Evolutionary conservation across 1,140 invertebrate genomes (phyloP).

Genomic region (Melanaphis sacchari): DNA sequence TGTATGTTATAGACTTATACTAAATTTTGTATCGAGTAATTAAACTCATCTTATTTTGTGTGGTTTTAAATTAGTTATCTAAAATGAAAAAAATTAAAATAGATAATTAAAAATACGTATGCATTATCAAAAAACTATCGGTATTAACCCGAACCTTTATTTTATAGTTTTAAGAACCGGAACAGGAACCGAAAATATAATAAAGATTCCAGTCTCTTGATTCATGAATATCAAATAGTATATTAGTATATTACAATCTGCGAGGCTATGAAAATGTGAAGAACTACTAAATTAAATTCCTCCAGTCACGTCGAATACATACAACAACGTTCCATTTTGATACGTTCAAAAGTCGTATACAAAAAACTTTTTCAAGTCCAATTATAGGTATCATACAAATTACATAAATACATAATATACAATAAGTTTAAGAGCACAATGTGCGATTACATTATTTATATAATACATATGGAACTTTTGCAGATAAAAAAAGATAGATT

Average conservation of each 20-base stretch:
- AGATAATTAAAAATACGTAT: too few species aligned
- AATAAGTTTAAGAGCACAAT: too few species aligned
- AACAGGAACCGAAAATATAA: neutral
- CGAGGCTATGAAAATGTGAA: too few species aligned
- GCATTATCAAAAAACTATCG: neutral
- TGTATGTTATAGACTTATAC: neutral
- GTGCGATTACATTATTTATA: neutral
- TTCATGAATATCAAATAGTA: too few species aligned
- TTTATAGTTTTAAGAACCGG: neutral
- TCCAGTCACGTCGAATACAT: too few species aligned
- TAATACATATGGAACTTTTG: neutral
- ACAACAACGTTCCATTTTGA: neutral
- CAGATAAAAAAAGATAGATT: neutral
- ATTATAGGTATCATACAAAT: neutral
- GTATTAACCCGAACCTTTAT: neutral
- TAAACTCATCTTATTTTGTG: neutral
- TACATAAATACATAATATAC: neutral
- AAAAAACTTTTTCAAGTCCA: neutral
- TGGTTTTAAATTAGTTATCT: neutral
- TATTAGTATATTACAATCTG: too few species aligned
- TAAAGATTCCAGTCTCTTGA: neutral
- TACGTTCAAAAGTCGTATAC: neutral
- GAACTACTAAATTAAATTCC: too few species aligned
- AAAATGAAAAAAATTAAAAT: neutral
- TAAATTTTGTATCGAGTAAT: neutral